Percentiles rank a stretch among this genome's conserved stretches.
Conservation (phyloP, 2,888 invertebrate genomes). For the Sinotaia quadrata region DNA sequence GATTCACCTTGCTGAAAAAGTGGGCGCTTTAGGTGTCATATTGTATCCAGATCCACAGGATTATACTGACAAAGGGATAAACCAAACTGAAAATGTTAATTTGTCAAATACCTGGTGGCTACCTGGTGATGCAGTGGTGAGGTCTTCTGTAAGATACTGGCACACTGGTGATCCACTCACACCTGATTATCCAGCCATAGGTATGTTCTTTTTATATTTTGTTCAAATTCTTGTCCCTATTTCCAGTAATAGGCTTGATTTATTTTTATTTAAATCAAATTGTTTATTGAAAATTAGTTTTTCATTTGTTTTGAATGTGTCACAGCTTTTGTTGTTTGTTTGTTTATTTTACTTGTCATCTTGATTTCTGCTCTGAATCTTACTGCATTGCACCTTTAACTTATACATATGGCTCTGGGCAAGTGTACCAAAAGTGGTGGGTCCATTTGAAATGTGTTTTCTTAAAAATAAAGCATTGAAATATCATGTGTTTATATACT, state of each 20-base stretch:
- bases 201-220: slow-evolving; percentile 36
- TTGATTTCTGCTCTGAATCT: too few species aligned
- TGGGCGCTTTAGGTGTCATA: slow-evolving; percentile 64
- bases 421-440: too few species aligned
- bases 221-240: too few species aligned
- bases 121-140: slow-evolving; percentile 56
- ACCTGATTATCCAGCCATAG: slow-evolving; percentile 70
- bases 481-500: too few species aligned
- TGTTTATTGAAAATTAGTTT: neutral
- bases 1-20: slow-evolving; percentile 60
- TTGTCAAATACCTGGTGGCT: slow-evolving; percentile 53
- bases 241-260: too few species aligned
- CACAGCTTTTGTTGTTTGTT: neutral
- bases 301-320: neutral
- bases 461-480: too few species aligned
- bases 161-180: slow-evolving; percentile 74
- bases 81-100: slow-evolving; percentile 30
- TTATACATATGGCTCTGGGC: too few species aligned
- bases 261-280: neutral
- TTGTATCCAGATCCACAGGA: slow-evolving; percentile 67
- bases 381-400: too few species aligned
- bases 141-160: slow-evolving; percentile 61
- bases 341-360: too few species aligned
- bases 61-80: slow-evolving; percentile 49
- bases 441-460: too few species aligned